Conservation (phyloP, 1,140 invertebrate genomes). For the Sycophila sp. region DNA sequence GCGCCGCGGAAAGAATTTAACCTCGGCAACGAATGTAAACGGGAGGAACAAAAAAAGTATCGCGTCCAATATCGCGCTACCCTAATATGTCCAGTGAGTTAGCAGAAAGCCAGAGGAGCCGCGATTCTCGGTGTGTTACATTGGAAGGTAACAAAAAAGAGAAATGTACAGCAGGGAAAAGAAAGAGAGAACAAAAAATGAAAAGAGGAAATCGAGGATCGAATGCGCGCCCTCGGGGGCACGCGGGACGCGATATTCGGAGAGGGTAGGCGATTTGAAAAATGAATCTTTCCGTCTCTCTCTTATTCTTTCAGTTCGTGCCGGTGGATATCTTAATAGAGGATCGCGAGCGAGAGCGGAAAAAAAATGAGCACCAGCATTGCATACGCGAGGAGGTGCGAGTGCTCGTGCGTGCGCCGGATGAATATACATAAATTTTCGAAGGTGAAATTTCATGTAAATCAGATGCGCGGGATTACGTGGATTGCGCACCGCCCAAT, state of each 20-base stretch:
- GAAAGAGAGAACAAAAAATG: not conserved
- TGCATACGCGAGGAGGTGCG: not conserved
- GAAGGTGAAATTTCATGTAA: not conserved
- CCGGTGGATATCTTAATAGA: conserved; percentile 41
- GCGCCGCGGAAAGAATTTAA: not conserved
- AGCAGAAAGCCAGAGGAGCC: no score
- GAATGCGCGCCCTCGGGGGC: no score
- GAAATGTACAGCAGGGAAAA: no score
- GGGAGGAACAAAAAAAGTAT: not conserved
- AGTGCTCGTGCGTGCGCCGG: not conserved
- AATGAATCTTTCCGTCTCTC: conserved; percentile 38
- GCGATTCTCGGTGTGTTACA: not conserved
- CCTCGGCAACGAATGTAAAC: not conserved
- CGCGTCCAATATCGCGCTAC: not conserved
- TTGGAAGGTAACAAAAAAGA: not conserved
- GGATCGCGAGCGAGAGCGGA: conserved; percentile 21
- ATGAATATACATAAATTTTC: not conserved
- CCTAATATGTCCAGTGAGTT: not conserved
- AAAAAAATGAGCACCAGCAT: not conserved
- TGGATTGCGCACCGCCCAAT: not conserved
- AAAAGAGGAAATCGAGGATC: conserved; percentile 8
- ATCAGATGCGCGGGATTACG: not conserved
- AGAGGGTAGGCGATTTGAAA: conserved; percentile 38
- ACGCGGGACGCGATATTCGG: no score
- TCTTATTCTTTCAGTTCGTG: no score